phyloP scores from a whole-genome alignment of 2,888 invertebrate species.

The Tanytarsus gracilentus region DNA sequence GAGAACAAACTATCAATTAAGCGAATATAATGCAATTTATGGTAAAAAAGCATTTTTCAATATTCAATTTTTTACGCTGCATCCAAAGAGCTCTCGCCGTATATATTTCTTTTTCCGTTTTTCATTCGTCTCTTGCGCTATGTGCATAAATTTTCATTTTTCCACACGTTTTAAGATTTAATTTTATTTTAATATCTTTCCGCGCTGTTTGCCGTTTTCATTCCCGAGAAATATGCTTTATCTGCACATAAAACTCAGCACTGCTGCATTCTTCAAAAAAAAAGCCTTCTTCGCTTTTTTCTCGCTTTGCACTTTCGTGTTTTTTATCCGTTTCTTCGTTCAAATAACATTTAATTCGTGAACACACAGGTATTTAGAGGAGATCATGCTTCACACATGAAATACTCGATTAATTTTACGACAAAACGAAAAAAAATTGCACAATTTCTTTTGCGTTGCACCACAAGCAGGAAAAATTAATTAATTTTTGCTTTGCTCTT shows the following conservation, averaged over 20 bases:
- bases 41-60: conserved; percentile 29
- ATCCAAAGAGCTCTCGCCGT: conserved; percentile 3
- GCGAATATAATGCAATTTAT: conserved; percentile 29
- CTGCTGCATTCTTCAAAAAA: conserved; percentile 20
- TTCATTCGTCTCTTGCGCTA: conserved; percentile 7
- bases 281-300: conserved; percentile 1
- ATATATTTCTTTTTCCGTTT: conserved; percentile 17
- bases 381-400: conserved; percentile 17
- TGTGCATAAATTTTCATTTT: conserved; percentile 29
- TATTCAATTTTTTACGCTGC: conserved; percentile 29
- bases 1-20: conserved; percentile 28
- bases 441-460: conserved; percentile 23
- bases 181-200: conserved; percentile 29
- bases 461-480: too few species aligned
- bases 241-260: conserved; percentile 20
- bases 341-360: conserved; percentile 26
- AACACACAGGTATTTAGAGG: conserved; percentile 26
- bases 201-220: conserved; percentile 22
- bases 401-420: conserved; percentile 23
- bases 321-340: conserved; percentile 15
- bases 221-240: conserved; percentile 26
- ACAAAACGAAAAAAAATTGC: conserved; percentile 25
- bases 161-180: conserved; percentile 29
- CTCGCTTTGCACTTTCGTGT: conserved; percentile 12
- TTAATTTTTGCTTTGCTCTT: background rate